Evolutionary conservation across 1,140 invertebrate genomes (phyloP).

Genomic region (Magallana ariakensis): DNA sequence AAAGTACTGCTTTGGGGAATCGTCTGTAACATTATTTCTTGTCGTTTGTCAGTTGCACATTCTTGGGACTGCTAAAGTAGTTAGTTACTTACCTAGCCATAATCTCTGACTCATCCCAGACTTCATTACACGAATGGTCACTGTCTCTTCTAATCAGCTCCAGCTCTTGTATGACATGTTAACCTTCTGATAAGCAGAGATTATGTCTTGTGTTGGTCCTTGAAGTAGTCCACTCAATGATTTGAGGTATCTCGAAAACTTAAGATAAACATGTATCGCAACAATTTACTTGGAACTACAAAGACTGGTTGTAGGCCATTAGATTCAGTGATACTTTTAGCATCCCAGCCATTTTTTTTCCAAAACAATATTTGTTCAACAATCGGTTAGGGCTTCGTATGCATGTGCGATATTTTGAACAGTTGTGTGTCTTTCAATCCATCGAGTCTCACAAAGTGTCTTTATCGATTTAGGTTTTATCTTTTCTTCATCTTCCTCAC

Average conservation of each 20-base stretch:
- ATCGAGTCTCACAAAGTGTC: conserved; percentile 57
- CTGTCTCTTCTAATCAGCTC: neutral
- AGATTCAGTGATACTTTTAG: conserved; percentile 46
- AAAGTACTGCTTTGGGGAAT: no score
- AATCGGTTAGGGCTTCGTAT: conserved; percentile 41
- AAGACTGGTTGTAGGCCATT: conserved; percentile 51
- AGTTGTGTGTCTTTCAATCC: conserved; percentile 55
- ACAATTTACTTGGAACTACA: conserved; percentile 52
- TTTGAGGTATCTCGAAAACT: conserved; percentile 50
- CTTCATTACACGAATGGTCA: neutral
- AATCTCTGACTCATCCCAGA: neutral
- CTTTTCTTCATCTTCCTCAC: neutral
- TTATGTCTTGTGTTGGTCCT: conserved; percentile 51
- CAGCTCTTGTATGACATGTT: conserved; percentile 29
- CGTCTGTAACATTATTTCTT: no score
- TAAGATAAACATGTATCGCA: conserved; percentile 48
- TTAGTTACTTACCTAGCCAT: conserved; percentile 33
- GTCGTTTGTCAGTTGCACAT: conserved; percentile 40
- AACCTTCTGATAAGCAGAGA: conserved; percentile 55
- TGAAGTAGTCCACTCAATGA: conserved; percentile 52
- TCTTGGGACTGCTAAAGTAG: no score
- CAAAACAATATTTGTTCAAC: conserved; percentile 26
- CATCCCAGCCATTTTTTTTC: no score
- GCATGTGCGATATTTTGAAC: conserved; percentile 47
- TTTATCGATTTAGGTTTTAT: conserved; percentile 43